phyloP scores from a whole-genome alignment of 1,140 invertebrate genomes.

The Liolophura sinensis region DNA sequence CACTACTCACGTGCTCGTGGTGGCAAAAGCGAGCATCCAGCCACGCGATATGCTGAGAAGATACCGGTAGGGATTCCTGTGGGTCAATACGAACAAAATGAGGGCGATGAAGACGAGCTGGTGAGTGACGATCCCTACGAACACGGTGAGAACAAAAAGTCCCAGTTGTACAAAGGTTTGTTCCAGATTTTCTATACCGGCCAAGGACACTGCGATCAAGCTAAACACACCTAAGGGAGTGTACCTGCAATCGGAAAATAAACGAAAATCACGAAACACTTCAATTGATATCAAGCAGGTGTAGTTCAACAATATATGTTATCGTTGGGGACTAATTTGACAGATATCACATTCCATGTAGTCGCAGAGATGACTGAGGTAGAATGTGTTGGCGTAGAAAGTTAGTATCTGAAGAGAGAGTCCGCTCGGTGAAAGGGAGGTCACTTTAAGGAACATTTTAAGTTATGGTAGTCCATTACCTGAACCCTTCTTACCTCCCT shows the following conservation, averaged over 20 bases:
- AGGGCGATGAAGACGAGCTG: slow-evolving; percentile 82
- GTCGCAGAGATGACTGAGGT: background rate
- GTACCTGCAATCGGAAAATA: slow-evolving; percentile 64
- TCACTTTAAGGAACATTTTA: too few relatives aligned
- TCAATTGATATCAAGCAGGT: too few relatives aligned
- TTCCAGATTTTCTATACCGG: slow-evolving; percentile 77
- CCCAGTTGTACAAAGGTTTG: slow-evolving; percentile 81
- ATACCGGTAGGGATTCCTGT: slow-evolving; percentile 87
- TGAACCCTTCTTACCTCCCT: too few relatives aligned
- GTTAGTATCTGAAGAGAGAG: too few relatives aligned
- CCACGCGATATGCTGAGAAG: slow-evolving; percentile 81
- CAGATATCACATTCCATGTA: background rate
- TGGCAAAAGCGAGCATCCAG: slow-evolving; percentile 88
- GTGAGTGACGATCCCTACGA: slow-evolving; percentile 83
- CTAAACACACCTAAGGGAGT: slow-evolving; percentile 89
- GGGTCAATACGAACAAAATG: slow-evolving; percentile 81
- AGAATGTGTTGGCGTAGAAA: background rate
- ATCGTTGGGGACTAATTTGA: too few relatives aligned
- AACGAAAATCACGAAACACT: too few relatives aligned
- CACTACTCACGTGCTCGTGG: slow-evolving; percentile 73
- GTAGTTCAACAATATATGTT: background rate
- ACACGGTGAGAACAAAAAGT: slow-evolving; percentile 84
- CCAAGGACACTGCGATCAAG: slow-evolving; percentile 88
- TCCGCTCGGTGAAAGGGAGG: too few relatives aligned
- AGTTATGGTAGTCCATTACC: too few relatives aligned